phyloP scores from a whole-genome alignment of 2,113 vertebrate species.

The Paramisgurnus dabryanus region DNA sequence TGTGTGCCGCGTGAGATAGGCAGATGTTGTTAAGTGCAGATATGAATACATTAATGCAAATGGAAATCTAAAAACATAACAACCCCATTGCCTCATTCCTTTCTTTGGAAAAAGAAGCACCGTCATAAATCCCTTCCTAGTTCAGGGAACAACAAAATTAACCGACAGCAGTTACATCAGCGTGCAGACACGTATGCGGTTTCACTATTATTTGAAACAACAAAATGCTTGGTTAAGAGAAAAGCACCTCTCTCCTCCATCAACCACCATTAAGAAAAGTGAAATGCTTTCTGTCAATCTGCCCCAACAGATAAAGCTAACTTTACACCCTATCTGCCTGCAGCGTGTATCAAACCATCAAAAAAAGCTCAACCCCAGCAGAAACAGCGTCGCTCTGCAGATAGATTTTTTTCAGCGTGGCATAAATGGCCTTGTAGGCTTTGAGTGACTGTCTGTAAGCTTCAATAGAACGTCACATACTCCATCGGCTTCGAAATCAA shows the following conservation, averaged over 20 bases:
- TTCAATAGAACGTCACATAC: constrained; percentile 47
- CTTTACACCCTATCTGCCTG: constrained; percentile 24
- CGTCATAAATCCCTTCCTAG: constrained; percentile 11
- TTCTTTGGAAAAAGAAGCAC: constrained; percentile 4
- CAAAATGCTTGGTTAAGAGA: constrained; percentile 7
- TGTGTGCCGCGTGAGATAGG: not conserved
- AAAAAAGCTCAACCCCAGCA: constrained; percentile 37
- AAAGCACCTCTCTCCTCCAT: not conserved
- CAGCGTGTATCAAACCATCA: constrained; percentile 26
- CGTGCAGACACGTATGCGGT: constrained; percentile 16
- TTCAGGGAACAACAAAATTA: constrained; percentile 4
- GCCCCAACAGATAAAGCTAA: constrained; percentile 25
- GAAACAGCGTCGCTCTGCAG: constrained; percentile 35
- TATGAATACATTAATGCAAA: constrained; percentile 40
- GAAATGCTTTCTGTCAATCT: constrained; percentile 12
- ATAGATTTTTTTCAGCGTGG: constrained; percentile 39
- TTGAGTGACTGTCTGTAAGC: constrained; percentile 50
- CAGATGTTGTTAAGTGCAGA: not conserved
- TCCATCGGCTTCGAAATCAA: constrained; percentile 49
- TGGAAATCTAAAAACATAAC: constrained; percentile 29
- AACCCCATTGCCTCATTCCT: constrained; percentile 42
- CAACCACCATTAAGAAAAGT: constrained; percentile 8
- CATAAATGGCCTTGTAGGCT: constrained; percentile 50
- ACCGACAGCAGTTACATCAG: not conserved
- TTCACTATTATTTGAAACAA: constrained; percentile 6